Evolutionary conservation across 2,888 invertebrate genomes (phyloP), one percentile per base, ranked within the genome.

Genomic region (Sarcophaga caerulescens): DNA sequence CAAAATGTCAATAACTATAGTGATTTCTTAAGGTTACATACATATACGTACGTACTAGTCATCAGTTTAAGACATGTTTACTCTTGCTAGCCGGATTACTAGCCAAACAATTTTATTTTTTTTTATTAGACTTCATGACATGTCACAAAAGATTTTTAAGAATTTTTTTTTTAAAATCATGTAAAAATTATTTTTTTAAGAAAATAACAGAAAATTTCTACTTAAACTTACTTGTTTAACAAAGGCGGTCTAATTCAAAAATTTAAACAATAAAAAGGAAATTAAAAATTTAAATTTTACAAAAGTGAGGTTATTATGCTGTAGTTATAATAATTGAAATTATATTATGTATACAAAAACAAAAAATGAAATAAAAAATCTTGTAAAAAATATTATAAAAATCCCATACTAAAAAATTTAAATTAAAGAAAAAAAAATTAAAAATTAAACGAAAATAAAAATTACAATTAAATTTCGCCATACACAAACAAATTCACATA

Each of bases 221-320:
- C 25, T 25, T 25, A 23, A 23, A 23, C n/a, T 23, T 3, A 3
- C 4, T 35, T 35, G 35, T 35, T 25, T 47, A 52, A 52, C 17
- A 63, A 52, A 25, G 81, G 65, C 76, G 63, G 57, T 76, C 59
- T 82, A 63, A 70, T 60, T 60, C 17, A 52, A 4, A 65, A 60
- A 45, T 69, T 81, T 23, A 44, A 45, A 47, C 63, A 70, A 85
- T n/a, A 85, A 85, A 81, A 19, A 78, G 44, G 44, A 19, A 19
- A 71, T 59, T 17, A 73, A 66, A 66, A 21, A 57, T 35, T 76
- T 62, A 77, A 19, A 71, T 74, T 82, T 80, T 60, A 81, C 57
- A 83, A 81, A 75, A 77, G 74, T 81, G 83, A 83, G 81, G 85
- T 83, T 83, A 85, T 79, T 70, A 59, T 35, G 35, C 35, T 68